phyloP scores from a whole-genome alignment of 2,888 invertebrate genomes.

The Netelia virgata region DNA sequence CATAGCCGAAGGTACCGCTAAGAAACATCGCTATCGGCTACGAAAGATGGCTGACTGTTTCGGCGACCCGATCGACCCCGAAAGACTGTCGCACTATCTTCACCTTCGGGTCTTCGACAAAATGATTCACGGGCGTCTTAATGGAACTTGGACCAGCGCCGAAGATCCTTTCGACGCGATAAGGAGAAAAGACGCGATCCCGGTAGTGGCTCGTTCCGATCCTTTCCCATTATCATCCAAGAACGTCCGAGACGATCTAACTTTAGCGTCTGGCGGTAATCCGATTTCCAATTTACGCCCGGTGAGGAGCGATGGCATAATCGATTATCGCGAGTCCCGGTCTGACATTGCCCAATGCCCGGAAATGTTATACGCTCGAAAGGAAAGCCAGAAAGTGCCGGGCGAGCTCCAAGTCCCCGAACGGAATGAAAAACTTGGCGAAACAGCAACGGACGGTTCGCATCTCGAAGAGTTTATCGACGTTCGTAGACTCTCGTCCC shows the following conservation, averaged over 20 bases:
- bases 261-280: slow-evolving; percentile 53
- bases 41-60: slow-evolving; percentile 58
- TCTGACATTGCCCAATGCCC: slow-evolving; percentile 67
- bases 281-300: slow-evolving; percentile 65
- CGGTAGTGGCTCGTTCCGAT: slow-evolving; percentile 42
- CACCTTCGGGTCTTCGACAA: slow-evolving; percentile 66
- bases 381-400: slow-evolving; percentile 71
- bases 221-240: slow-evolving; percentile 50
- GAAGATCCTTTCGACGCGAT: slow-evolving; percentile 47
- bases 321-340: slow-evolving; percentile 62
- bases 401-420: slow-evolving; percentile 68
- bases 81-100: slow-evolving; percentile 63
- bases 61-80: slow-evolving; percentile 33
- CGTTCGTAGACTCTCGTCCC: slow-evolving; percentile 69
- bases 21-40: slow-evolving; percentile 45
- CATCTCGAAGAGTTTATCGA: slow-evolving; percentile 72
- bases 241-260: slow-evolving; percentile 42
- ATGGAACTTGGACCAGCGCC: slow-evolving; percentile 42
- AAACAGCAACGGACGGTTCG: slow-evolving; percentile 36
- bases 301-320: slow-evolving; percentile 61
- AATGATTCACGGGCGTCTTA: slow-evolving; percentile 66
- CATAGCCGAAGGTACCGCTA: slow-evolving; percentile 14
- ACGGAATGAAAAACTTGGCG: slow-evolving; percentile 50
- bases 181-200: slow-evolving; percentile 41
- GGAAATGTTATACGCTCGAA: slow-evolving; percentile 71